Evolutionary conservation across 2,888 invertebrate genomes (phyloP).

Genomic region (Thymelicus sylvestris): DNA sequence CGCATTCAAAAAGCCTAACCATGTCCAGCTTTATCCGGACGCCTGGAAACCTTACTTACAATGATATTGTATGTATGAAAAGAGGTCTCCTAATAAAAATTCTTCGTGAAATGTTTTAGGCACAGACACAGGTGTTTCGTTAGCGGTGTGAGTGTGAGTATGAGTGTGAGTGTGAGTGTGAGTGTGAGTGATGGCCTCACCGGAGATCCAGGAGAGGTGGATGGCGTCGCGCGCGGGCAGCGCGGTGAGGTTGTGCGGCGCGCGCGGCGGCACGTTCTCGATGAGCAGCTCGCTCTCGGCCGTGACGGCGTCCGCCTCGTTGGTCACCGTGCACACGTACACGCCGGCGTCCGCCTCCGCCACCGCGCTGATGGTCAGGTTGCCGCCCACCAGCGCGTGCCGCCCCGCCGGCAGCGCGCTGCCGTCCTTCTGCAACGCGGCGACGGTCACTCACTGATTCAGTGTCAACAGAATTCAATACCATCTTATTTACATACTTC

Average conservation of each 20-base stretch:
- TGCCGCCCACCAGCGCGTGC: conserved; percentile 88
- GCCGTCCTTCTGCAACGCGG: conserved; percentile 88
- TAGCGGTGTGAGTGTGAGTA: too few relatives aligned
- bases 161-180: too few relatives aligned
- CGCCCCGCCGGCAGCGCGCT: conserved; percentile 88
- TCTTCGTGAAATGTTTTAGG: too few relatives aligned
- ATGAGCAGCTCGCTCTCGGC: conserved; percentile 92
- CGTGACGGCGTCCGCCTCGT: conserved; percentile 94
- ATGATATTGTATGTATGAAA: too few relatives aligned
- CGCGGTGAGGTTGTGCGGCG: conserved; percentile 94
- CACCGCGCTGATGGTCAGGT: conserved; percentile 92
- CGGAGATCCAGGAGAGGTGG: conserved; percentile 92
- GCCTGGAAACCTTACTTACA: too few relatives aligned
- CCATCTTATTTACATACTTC: too few relatives aligned
- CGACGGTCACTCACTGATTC: too few relatives aligned
- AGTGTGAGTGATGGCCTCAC: conserved; percentile 57
- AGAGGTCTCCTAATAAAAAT: too few relatives aligned
- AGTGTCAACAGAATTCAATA: too few relatives aligned
- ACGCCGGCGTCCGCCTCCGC: conserved; percentile 94
- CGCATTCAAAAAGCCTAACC: too few relatives aligned
- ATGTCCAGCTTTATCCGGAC: too few relatives aligned
- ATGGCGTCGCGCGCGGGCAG: conserved; percentile 89
- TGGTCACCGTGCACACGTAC: conserved; percentile 92
- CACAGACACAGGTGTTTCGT: too few relatives aligned
- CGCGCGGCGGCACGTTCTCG: conserved; percentile 94